Percentiles rank a stretch among this genome's conserved stretches.
These are phyloP conservation scores for Argyrosomus regius DNA, from an alignment of 2,797 vertebrate species.

Conservation along the genomic window DNA sequence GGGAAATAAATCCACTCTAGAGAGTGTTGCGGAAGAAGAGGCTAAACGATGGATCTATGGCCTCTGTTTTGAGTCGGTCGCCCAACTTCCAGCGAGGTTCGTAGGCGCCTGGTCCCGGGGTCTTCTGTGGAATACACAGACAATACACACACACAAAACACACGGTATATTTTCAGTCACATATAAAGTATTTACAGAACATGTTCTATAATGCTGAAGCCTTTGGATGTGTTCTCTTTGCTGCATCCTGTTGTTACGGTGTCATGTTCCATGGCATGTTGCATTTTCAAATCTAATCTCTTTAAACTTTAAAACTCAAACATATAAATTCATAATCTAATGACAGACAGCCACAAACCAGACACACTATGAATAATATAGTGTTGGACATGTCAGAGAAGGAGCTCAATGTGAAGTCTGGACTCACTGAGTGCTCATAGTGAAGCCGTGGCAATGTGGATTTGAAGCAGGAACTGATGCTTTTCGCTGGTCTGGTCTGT, in stretches of 20 bases:
- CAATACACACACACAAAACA: background rate
- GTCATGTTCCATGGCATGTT: background rate
- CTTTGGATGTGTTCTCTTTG: background rate
- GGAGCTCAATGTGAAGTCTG: background rate
- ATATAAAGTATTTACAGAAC: background rate
- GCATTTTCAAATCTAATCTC: background rate
- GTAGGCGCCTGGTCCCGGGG: slow-evolving; percentile 83
- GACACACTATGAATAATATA: background rate
- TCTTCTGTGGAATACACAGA: slow-evolving; percentile 73
- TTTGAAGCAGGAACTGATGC: slow-evolving; percentile 88
- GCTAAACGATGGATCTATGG: slow-evolving; percentile 71
- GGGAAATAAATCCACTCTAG: slow-evolving; percentile 57
- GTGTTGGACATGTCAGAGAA: background rate
- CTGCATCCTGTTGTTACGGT: slow-evolving; percentile 11
- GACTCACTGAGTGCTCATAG: slow-evolving; percentile 81
- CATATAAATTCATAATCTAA: background rate
- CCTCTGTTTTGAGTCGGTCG: slow-evolving; percentile 55
- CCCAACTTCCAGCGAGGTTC: slow-evolving; percentile 72
- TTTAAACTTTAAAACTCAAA: background rate
- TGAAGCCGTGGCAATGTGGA: slow-evolving; percentile 86
- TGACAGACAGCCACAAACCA: background rate
- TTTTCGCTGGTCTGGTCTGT: slow-evolving; percentile 55
- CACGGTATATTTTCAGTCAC: background rate
- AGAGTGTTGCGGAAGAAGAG: slow-evolving; percentile 81
- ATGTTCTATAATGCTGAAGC: background rate